Percentiles rank a stretch among this genome's conserved stretches.
phyloP scores from a whole-genome alignment of 2,797 vertebrate genomes.

The Triplophysa bombifrons region DNA sequence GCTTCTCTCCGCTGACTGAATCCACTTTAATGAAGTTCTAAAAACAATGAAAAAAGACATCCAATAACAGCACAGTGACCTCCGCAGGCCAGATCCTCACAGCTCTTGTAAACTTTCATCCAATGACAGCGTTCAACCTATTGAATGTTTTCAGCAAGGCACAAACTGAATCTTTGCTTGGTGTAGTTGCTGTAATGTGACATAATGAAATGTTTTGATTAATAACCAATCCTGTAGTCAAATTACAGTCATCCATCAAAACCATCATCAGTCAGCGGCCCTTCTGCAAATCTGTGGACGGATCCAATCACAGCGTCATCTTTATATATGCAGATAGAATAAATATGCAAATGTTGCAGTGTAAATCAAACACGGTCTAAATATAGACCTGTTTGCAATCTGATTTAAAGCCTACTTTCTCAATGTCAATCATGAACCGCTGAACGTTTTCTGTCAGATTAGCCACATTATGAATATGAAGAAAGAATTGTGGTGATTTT shows the following conservation, averaged over 20 bases:
- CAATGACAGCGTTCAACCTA: background rate
- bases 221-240: background rate
- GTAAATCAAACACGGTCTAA: background rate
- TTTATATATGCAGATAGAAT: background rate
- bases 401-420: background rate
- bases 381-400: background rate
- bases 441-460: too few species aligned
- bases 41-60: slow-evolving; percentile 24
- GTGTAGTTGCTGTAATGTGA: background rate
- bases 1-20: slow-evolving; percentile 39
- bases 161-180: background rate
- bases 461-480: too few species aligned
- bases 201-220: background rate
- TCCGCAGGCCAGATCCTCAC: slow-evolving; percentile 36
- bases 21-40: slow-evolving; percentile 46
- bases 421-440: too few species aligned
- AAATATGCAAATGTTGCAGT: background rate
- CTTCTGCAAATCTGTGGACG: background rate
- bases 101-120: background rate
- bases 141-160: background rate
- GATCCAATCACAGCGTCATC: background rate
- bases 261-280: background rate
- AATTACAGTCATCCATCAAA: background rate
- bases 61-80: slow-evolving; percentile 51
- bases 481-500: too few species aligned